These are phyloP conservation scores for Oppia nitens DNA, from an alignment of 1,140 invertebrate genomes.

Conservation along the genomic window DNA sequence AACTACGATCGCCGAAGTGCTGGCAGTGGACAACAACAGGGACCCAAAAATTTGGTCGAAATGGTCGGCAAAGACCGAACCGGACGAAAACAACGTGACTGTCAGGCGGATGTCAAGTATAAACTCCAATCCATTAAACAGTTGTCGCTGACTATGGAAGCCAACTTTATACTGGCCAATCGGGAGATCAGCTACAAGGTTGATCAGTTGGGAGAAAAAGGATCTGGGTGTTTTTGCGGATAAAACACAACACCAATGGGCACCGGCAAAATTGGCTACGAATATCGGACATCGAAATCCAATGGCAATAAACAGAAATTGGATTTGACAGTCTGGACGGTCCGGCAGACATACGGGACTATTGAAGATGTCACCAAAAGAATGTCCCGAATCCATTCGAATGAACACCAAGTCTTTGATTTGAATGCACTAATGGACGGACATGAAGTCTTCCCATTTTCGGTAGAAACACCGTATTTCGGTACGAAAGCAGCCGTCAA, in stretches of 20 bases:
- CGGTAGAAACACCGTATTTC: background rate
- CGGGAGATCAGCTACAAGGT: conserved; percentile 2
- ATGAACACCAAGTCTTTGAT: background rate
- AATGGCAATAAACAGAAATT: background rate
- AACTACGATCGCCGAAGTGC: background rate
- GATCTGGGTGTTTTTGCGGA: background rate
- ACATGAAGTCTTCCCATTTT: background rate
- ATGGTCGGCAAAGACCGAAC: conserved; percentile 1
- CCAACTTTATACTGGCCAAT: background rate
- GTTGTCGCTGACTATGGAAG: conserved; percentile 1
- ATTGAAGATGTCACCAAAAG: background rate
- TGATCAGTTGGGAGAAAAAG: conserved; percentile 4
- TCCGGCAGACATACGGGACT: background rate
- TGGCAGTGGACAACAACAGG: background rate
- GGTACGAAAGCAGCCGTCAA: background rate
- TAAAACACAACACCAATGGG: background rate
- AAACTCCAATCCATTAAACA: background rate
- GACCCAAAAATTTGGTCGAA: background rate
- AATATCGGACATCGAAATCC: background rate
- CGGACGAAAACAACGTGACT: background rate
- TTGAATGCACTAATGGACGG: background rate
- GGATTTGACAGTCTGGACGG: background rate
- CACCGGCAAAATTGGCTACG: background rate
- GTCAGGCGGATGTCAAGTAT: conserved; percentile 3
- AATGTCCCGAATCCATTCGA: background rate